Base-by-base conservation (phyloP, 37 sponge, comb jelly and placozoan species). In the Crambe crambe region DNA sequence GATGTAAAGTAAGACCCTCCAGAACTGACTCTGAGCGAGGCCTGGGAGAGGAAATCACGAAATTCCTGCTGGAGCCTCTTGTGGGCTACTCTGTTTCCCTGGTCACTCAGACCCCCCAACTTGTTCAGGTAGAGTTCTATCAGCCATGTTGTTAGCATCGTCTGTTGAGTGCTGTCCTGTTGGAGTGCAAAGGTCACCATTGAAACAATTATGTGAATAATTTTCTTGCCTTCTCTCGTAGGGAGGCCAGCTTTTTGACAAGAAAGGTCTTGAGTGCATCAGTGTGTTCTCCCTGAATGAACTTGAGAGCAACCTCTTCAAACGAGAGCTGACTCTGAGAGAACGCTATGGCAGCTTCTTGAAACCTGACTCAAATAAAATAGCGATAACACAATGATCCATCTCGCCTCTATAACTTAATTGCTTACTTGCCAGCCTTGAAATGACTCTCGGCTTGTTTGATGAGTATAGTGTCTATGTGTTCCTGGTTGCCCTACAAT, bases 271-370 rank as follows among this genome's bases (percentile, higher is more conserved):
- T 91, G 40, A 97, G 83, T 22, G 89, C 89, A 32, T 97, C 87
- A 0, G 84, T 81, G 37, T 88, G 80, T 26, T 90, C 58, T 22
- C 79, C 75, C 38, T 90, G 56, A 10, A 98, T 77, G 67, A 98
- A 98, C 85, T 89, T 93, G 56, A 98, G 92, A 37, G 95, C 86
- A 2, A 92, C 94, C 70, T 98, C 94, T 44, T 98, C 98, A 88
- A 98, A 98, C 17, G 96, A 93, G 17, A 87, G 78, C 23, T 88
- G 88, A 56, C 95, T 91, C 61, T 85, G 85, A 30, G 95, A 94
- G 76, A 84, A 98, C 6, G 81, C 37, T 29, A 70, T 57, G 30
- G 98, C 98, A 20, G 98, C 95, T 22, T 90, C 89, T 2, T 90
- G 76, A 68, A 80, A 97, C 84, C 88, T 80, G 42, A 18, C 73